Evolutionary conservation across 2,113 vertebrate genomes (phyloP).

Genomic region (Tretioscincus oriximinensis): DNA sequence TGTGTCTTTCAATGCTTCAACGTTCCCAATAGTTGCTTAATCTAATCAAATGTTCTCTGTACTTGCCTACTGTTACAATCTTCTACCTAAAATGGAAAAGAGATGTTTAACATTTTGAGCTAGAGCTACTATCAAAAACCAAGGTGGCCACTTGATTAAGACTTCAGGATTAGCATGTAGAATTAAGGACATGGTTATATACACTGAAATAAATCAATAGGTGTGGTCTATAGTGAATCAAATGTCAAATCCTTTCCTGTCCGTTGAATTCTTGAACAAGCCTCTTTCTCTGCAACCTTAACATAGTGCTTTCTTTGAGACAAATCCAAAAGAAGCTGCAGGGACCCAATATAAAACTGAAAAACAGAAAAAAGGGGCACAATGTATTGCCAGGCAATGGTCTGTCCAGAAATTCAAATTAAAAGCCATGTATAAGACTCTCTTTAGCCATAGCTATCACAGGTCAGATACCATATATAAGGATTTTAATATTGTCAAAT

Average conservation of each 20-base stretch:
- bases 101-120: background rate
- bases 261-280: background rate
- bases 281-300: background rate
- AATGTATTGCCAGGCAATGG: background rate
- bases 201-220: background rate
- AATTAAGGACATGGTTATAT: background rate
- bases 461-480: background rate
- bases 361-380: background rate
- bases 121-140: background rate
- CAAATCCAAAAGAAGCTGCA: background rate
- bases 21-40: background rate
- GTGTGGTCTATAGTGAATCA: background rate
- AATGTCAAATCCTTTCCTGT: background rate
- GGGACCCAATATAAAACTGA: background rate
- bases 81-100: background rate
- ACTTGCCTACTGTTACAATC: background rate
- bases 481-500: background rate
- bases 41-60: background rate
- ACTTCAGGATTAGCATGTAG: background rate
- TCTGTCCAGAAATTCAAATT: background rate
- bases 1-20: too few relatives aligned
- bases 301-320: background rate
- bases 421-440: background rate
- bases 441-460: background rate
- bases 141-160: background rate